Base-by-base conservation (phyloP, 2,797 vertebrate genomes). In the Xiphorhynchus erythropygius region DNA sequence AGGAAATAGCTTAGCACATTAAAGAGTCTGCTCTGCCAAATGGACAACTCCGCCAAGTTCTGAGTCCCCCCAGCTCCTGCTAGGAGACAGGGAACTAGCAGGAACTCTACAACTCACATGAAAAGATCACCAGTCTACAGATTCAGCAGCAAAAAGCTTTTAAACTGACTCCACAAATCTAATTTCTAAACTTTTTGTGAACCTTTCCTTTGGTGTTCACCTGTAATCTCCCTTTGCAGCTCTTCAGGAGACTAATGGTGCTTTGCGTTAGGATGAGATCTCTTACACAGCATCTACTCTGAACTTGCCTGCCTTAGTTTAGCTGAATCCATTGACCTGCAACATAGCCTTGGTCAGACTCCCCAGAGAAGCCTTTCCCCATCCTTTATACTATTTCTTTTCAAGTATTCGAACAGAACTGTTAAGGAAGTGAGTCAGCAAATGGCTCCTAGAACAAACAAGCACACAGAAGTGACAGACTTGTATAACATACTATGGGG, bases 401-500 rank as follows among this genome's bases (percentile, higher is more conserved):
- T 84, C 42, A 88, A 87, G 24, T 74, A 79, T 44, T 90, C 39
- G 17, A 94, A 91, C 19, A 91, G 44, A 84, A 53, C 9, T 68
- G 80, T 77, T 44, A 65, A 81, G 68, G 77, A 89, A 80, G 70
- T 30, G 78, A 85, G 87, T 65, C n/a, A 87, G 74, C 50, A 79
- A 91, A 94, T 12, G 53, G 74, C 68, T 94, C 63, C 85, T 62
- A 74, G 56, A 86, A 70, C 84, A 60, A 87, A 84, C 52, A 84
- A 83, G 89, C 74, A 94, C 68, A 84, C 5, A 76, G 57, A 82
- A 82, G 87, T 84, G 75, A 95, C 94, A 96, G 84, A 91, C 79
- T 88, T 8, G 16, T 35, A 9, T 10, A 75, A 71, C 55, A 25
- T 49, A 52, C 49, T n/a, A 23, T 10, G 63, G 60, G 69, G 60